Evolutionary conservation across 2,113 vertebrate genomes (phyloP).

Genomic region (Tenrec ecaudatus): DNA sequence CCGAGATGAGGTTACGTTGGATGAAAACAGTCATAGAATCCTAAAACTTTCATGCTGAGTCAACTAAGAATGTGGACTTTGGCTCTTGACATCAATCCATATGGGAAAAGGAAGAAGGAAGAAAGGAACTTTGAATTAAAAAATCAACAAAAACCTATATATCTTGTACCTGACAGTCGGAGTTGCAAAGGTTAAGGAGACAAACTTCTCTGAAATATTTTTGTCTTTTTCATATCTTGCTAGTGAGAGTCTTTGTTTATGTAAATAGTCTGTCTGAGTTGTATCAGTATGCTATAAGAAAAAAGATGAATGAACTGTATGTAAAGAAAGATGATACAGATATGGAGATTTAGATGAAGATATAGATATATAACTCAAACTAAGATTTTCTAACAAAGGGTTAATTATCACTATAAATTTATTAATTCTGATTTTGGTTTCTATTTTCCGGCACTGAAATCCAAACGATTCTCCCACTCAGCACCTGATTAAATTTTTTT

Average conservation of each 20-base stretch:
- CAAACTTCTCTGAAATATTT: neutral
- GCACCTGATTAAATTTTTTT: neutral
- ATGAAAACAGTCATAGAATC: neutral
- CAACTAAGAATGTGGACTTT: neutral
- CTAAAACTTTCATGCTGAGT: conserved; percentile 19
- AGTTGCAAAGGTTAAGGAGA: neutral
- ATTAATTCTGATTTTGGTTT: neutral
- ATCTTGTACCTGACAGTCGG: neutral
- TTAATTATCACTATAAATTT: neutral
- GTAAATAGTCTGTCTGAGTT: neutral
- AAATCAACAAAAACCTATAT: neutral
- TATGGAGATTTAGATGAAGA: no score
- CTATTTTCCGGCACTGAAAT: neutral
- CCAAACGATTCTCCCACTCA: neutral
- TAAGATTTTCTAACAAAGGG: neutral
- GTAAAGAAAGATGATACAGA: no score
- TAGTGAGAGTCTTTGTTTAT: neutral
- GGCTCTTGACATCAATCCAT: neutral
- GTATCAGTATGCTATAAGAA: conserved; percentile 7
- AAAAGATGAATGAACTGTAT: neutral
- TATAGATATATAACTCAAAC: no score
- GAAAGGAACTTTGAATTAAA: neutral
- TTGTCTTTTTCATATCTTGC: conserved; percentile 4
- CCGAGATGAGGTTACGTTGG: neutral
- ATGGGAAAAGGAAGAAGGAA: neutral